These are phyloP conservation scores for Lydus trimaculatus DNA, from an alignment of 2,888 invertebrate species.

Conservation along the genomic window DNA sequence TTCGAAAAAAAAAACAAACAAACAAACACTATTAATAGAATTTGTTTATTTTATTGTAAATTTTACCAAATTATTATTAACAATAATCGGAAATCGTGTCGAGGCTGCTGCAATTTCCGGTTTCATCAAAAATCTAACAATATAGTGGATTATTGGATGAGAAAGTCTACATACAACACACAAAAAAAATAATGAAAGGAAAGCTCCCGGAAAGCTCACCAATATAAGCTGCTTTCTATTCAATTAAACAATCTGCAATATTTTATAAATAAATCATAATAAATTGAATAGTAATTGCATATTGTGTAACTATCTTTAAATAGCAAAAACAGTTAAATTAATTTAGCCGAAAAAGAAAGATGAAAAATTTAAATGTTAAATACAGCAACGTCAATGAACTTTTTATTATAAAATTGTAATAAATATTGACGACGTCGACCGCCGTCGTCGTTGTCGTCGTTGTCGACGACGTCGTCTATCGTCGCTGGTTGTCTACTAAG, in stretches of 20 bases:
- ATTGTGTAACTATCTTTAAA: slow-evolving; percentile 3
- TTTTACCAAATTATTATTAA: background rate
- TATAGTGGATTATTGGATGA: background rate
- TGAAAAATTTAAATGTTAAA: background rate
- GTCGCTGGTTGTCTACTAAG: background rate
- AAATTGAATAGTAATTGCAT: background rate
- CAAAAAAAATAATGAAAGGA: no score
- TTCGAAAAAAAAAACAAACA: no score
- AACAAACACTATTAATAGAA: background rate
- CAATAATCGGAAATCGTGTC: slow-evolving; percentile 7
- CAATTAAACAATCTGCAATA: background rate
- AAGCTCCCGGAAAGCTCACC: no score
- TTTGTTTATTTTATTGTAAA: background rate
- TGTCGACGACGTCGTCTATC: background rate
- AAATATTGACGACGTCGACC: background rate
- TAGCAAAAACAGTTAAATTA: background rate
- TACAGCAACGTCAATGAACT: background rate
- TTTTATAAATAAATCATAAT: background rate
- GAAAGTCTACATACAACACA: background rate
- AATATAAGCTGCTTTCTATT: background rate
- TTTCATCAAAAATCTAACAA: background rate
- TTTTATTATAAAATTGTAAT: background rate
- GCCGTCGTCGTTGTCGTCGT: no score
- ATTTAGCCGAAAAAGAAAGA: background rate
- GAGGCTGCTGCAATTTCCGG: slow-evolving; percentile 5